Percentiles rank a stretch among this genome's conserved stretches.
phyloP scores from a whole-genome alignment of 2,888 invertebrate species.

The Ophion slaviceki region DNA sequence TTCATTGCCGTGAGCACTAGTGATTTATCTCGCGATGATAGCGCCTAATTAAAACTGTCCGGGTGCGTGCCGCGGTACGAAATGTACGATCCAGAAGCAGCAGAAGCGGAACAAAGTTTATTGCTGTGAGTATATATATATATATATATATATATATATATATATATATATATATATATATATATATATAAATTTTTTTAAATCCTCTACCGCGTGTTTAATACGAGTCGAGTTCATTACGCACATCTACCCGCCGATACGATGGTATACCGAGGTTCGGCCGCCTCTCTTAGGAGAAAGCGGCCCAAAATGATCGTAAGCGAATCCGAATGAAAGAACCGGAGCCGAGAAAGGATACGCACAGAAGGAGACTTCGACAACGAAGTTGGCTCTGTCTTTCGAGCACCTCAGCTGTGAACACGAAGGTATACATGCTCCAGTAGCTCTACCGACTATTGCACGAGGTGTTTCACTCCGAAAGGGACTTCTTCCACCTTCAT shows the following conservation, averaged over 20 bases:
- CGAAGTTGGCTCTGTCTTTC: slow-evolving; percentile 48
- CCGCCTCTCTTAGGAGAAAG: slow-evolving; percentile 77
- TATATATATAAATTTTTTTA: not conserved
- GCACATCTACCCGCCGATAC: slow-evolving; percentile 15
- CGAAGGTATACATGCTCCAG: slow-evolving; percentile 5
- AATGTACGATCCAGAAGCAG: slow-evolving; percentile 12
- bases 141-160: not conserved
- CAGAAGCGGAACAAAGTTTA: slow-evolving; percentile 27
- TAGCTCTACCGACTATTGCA: not conserved
- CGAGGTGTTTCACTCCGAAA: slow-evolving; percentile 1
- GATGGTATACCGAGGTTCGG: slow-evolving; percentile 46
- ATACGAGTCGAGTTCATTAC: slow-evolving; percentile 4
- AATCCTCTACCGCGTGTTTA: not conserved
- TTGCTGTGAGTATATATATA: slow-evolving; percentile 6
- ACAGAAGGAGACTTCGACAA: slow-evolving; percentile 4
- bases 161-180: not conserved
- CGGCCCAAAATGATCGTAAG: slow-evolving; percentile 77
- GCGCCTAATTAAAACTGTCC: slow-evolving; percentile 61
- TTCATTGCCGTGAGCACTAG: slow-evolving; percentile 39
- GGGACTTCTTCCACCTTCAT: not conserved
- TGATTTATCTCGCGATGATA: slow-evolving; percentile 62
- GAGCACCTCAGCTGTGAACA: slow-evolving; percentile 22
- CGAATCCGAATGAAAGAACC: slow-evolving; percentile 49
- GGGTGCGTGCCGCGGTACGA: slow-evolving; percentile 51
- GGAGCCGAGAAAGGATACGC: slow-evolving; percentile 10